Conservation (phyloP, 1,140 invertebrate genomes). For the Oedothorax gibbosus region DNA sequence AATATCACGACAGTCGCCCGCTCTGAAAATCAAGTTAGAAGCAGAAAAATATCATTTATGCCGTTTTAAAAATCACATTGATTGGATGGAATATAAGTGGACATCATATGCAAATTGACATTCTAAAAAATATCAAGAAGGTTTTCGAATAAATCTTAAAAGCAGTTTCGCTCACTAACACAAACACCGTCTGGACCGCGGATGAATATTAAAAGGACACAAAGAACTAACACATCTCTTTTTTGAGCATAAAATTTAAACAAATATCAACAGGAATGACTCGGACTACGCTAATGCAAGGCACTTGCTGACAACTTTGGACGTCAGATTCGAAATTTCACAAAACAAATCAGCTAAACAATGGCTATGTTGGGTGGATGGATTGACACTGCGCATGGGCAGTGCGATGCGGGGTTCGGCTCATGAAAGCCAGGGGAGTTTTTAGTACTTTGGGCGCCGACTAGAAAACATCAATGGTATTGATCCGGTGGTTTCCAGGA, state of each 20-base stretch:
- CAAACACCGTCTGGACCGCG: too few relatives aligned
- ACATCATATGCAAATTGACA: too few relatives aligned
- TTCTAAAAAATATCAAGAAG: too few relatives aligned
- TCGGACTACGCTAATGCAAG: constrained; percentile 39
- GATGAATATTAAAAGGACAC: too few relatives aligned
- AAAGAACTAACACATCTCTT: too few relatives aligned
- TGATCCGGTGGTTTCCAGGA: constrained; percentile 20
- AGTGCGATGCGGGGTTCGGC: constrained; percentile 22
- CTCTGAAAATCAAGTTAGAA: neutral
- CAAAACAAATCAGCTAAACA: constrained; percentile 5
- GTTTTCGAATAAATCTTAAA: too few relatives aligned
- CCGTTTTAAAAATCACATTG: constrained; percentile 25
- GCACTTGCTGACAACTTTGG: constrained; percentile 49
- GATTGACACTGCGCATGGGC: constrained; percentile 39
- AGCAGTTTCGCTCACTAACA: too few relatives aligned
- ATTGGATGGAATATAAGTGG: constrained; percentile 25
- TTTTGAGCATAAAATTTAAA: too few relatives aligned
- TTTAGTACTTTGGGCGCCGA: constrained; percentile 44
- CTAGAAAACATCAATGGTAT: constrained; percentile 47
- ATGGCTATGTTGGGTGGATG: neutral
- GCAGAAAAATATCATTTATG: constrained; percentile 29
- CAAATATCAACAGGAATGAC: too few relatives aligned
- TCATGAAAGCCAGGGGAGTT: constrained; percentile 7
- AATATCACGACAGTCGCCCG: neutral
- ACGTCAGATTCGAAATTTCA: constrained; percentile 26